phyloP scores from a whole-genome alignment of 2,888 invertebrate species.

The Catocala nupta region DNA sequence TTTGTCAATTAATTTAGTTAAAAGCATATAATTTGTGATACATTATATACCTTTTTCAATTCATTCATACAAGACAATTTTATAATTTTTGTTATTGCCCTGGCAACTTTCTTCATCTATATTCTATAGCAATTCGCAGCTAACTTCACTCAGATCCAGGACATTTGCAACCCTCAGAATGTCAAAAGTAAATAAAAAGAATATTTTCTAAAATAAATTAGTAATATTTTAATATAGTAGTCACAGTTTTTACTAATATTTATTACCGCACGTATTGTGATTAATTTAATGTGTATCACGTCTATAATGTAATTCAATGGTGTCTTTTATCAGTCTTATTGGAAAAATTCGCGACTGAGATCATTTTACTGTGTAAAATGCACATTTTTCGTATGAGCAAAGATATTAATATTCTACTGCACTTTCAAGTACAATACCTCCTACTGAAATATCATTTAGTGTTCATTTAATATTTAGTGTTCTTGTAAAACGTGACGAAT shows the following conservation, averaged over 20 bases:
- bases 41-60: too few species aligned
- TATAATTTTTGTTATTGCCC: slow-evolving; percentile 4
- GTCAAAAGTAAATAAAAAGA: slow-evolving; percentile 82
- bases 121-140: slow-evolving; percentile 23
- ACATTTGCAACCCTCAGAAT: slow-evolving; percentile 71
- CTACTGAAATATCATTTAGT: slow-evolving; percentile 67
- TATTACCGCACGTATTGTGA: slow-evolving; percentile 49
- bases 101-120: slow-evolving; percentile 38
- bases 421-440: slow-evolving; percentile 62
- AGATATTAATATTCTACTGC: slow-evolving; percentile 61
- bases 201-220: slow-evolving; percentile 55
- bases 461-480: slow-evolving; percentile 70
- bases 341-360: slow-evolving; percentile 68
- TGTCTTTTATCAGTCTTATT: slow-evolving; percentile 61
- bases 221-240: slow-evolving; percentile 41
- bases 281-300: slow-evolving; percentile 44
- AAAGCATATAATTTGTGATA: too few species aligned
- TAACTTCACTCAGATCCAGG: slow-evolving; percentile 62
- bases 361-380: slow-evolving; percentile 73
- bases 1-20: too few species aligned
- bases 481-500: slow-evolving; percentile 64
- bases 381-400: slow-evolving; percentile 67
- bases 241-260: slow-evolving; percentile 64
- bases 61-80: too few species aligned
- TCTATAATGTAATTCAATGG: slow-evolving; percentile 52